Base-by-base conservation (phyloP, 2,797 vertebrate genomes). In the Molossus molossus region DNA sequence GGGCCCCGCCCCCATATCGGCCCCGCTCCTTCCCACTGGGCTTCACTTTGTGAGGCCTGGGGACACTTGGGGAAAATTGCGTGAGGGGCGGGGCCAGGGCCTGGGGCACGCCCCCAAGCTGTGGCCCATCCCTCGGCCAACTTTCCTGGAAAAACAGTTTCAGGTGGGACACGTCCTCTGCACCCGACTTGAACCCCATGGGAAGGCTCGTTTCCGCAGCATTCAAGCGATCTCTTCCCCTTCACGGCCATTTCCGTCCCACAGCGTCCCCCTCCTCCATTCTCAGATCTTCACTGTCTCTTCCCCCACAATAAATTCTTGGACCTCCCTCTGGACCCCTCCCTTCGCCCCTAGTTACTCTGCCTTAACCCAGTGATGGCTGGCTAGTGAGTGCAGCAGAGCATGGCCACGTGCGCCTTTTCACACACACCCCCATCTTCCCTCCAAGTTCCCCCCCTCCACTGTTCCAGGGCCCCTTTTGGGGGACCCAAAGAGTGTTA, bases 151-250 rank as follows among this genome's bases (percentile, higher is more conserved):
- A 85, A 57, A 75, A 67, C 82, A 9, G 53, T 57, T 62, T 48
- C 45, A 23, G 29, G 0, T 29, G 29, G 17, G 25, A 9, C 7
- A n/a, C 6, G 12, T 25, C 23, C 3, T 57, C 33, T 7, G 11
- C 3, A 0, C 11, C 6, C 13, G 1, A 4, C 29, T 25, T 15
- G 37, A 45, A 3, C 21, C n/a, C 8, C 0, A 2, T 48, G 10
- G 15, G 25, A 48, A 40, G 18, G 15, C 9, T 62, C 53, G 13
- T 2, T 75, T 5, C 10, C 10, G 3, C 18, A 13, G 60, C 45
- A 5, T 7, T 85, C 73, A 21, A 4, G 21, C 2, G 0, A 20
- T 65, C 27, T 25, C 53, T 29, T 33, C 48, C 20, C 5, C 25
- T 3, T 79, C 64, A 20, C 20, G 57, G n/a, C 60, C 55, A 9